Percentiles rank a stretch among this genome's conserved stretches.
Evolutionary conservation across 2,888 invertebrate genomes (phyloP).

Genomic region (Scrobipalpa atriplicella): DNA sequence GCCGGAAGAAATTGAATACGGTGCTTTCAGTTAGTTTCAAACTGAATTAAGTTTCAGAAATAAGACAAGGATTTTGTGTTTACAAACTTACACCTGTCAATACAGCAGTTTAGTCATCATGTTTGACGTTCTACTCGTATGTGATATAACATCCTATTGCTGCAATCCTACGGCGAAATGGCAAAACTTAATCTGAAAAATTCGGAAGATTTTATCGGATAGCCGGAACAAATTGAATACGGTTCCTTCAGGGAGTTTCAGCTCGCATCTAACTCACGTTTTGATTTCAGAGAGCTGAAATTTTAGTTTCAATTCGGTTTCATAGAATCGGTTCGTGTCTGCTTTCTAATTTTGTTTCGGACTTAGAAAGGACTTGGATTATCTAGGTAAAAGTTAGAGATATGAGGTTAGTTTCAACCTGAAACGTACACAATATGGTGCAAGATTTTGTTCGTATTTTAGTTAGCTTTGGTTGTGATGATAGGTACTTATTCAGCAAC

Average conservation of each 20-base stretch:
- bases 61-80: too few species aligned
- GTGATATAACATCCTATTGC: too few species aligned
- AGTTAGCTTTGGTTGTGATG: background rate
- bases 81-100: too few species aligned
- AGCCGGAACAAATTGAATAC: slow-evolving; percentile 8
- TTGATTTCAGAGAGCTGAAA: slow-evolving; percentile 1
- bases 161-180: too few species aligned
- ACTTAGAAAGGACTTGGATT: slow-evolving; percentile 1
- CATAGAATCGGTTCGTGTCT: background rate
- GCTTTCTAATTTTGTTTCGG: background rate
- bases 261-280: background rate
- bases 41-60: background rate
- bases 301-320: slow-evolving; percentile 6
- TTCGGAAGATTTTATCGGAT: background rate
- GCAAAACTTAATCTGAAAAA: slow-evolving; percentile 9
- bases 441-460: background rate
- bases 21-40: background rate
- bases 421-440: background rate
- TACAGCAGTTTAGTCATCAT: too few species aligned
- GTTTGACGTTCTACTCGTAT: too few species aligned
- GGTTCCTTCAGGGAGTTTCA: background rate
- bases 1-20: background rate
- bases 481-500: too few species aligned
- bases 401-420: background rate
- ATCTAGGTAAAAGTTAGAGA: slow-evolving; percentile 4